Base-by-base conservation (phyloP, 2,797 vertebrate species). In the Anas georgica region DNA sequence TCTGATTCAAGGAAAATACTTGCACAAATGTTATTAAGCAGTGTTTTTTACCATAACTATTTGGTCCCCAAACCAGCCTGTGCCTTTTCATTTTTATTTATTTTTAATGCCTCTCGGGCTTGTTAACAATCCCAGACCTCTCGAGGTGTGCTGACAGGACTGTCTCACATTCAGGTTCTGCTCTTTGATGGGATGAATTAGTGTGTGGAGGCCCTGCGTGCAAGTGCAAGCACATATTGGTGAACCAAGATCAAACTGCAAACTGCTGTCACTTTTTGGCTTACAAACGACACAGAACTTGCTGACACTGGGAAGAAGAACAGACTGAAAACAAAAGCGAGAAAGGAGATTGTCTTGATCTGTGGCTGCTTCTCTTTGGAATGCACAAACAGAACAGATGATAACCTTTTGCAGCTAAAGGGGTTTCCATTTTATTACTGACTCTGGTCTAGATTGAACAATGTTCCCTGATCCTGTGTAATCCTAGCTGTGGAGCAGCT, bases 221-320 rank as follows among this genome's bases (percentile, higher is more conserved):
- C 66, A 37, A 33, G 67, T 1, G 3, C 50, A 72, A 76, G 39
- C 12, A 0, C 58, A 13, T 28, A 41, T 9, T 70, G 88, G 77
- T 54, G 86, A 84, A 70, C 90, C 28, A 39, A 90, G 85, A 90
- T 91, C 85, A 78, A 95, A 88, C 59, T 86, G 83, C 85, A 78
- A 95, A 88, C 59, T 86, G 83, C 80, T 86, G 83, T 77, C 50
- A 11, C 12, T 88, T 92, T 79, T 80, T 88, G 92, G 68, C 84
- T 95, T 22, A 13, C 33, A 75, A 88, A 78, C 37, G 66, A 54
- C 63, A 33, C 17, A 59, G 75, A 92, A 86, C 43, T 86, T 92
- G 84, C 89, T 95, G 94, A 94, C 69, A 21, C 45, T 22, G 74
- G 35, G 74, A 86, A 92, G 85, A 56, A 5, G 56, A 70, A 39